Evolutionary conservation across 2,888 invertebrate genomes (phyloP).

Genomic region (Pristionchus arcanus): DNA sequence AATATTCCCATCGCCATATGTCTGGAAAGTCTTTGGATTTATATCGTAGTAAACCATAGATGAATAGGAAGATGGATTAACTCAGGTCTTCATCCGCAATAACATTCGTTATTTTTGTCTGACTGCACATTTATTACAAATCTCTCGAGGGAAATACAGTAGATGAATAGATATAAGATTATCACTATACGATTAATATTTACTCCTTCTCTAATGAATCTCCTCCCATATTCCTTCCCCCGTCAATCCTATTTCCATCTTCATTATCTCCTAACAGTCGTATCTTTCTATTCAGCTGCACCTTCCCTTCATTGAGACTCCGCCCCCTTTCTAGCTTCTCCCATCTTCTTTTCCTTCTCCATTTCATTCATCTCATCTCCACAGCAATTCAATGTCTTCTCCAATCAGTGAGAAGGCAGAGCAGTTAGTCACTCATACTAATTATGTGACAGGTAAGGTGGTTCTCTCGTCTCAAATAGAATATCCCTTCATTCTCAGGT

Average conservation of each 20-base stretch:
- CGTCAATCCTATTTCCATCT: neutral
- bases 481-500: neutral
- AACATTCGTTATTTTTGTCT: neutral
- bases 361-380: neutral
- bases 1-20: too few relatives aligned
- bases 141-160: neutral
- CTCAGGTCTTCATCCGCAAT: neutral
- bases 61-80: too few relatives aligned
- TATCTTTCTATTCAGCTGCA: neutral
- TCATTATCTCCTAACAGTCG: slow-evolving; percentile 4
- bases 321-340: neutral
- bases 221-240: neutral
- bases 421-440: slow-evolving; percentile 7
- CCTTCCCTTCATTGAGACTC: neutral
- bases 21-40: too few relatives aligned
- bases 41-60: too few relatives aligned
- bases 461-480: neutral
- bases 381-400: neutral
- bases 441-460: neutral
- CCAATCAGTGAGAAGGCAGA: neutral
- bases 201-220: neutral
- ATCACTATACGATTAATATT: slow-evolving; percentile 14
- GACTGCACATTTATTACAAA: slow-evolving; percentile 1
- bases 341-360: neutral
- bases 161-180: neutral